A percentile compares a stretch with the other conserved stretches of the same genome.
phyloP scores from a whole-genome alignment of 2,113 vertebrate genomes.

The Athene cunicularia region DNA sequence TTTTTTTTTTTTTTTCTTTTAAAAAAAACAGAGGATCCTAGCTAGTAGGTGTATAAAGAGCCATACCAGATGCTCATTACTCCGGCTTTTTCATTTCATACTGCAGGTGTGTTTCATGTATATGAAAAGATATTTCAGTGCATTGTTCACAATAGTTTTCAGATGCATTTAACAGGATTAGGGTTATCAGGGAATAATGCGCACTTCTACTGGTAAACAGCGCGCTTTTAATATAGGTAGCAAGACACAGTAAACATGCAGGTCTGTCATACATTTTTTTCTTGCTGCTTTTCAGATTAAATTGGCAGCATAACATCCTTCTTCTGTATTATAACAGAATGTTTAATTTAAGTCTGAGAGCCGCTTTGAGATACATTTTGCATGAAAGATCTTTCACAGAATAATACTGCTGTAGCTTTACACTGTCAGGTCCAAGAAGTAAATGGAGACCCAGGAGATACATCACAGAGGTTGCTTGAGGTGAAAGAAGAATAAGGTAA shows the following conservation, averaged over 20 bases:
- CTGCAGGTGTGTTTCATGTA: background rate
- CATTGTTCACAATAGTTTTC: background rate
- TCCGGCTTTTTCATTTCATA: background rate
- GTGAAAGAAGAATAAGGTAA: slow-evolving; percentile 3
- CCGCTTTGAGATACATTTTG: background rate
- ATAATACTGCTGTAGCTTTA: background rate
- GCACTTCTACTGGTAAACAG: background rate
- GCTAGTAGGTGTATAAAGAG: background rate
- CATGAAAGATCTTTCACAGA: background rate
- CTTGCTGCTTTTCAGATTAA: background rate
- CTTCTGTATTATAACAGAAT: background rate
- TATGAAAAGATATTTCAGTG: background rate
- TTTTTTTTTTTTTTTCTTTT: background rate
- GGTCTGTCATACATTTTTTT: background rate
- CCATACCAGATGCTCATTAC: background rate
- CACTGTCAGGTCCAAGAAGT: background rate
- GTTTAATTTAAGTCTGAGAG: background rate
- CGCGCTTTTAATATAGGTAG: background rate
- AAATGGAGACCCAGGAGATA: background rate
- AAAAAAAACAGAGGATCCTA: background rate
- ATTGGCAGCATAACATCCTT: background rate
- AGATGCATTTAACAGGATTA: background rate
- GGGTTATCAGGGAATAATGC: background rate
- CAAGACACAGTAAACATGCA: background rate
- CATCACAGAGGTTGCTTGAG: background rate